phyloP scores from a whole-genome alignment of 2,888 invertebrate genomes.

The Alloplasta piceator region DNA sequence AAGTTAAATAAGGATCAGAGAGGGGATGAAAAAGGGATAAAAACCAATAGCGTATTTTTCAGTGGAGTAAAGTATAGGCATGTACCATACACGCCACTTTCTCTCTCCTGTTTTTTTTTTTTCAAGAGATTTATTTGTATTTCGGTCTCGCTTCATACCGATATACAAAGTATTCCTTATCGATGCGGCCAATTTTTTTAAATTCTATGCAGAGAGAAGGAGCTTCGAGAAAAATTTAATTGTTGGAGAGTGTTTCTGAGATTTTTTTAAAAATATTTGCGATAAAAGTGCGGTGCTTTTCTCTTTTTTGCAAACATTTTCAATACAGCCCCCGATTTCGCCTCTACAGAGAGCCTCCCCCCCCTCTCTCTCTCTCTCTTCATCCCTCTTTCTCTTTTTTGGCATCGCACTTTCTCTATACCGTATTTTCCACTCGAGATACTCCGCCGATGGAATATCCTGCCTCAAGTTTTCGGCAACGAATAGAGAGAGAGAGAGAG shows the following conservation, averaged over 20 bases:
- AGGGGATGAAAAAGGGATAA: neutral
- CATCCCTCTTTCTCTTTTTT: neutral
- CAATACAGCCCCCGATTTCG: constrained; percentile 28
- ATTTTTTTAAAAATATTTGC: constrained; percentile 8
- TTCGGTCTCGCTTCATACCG: constrained; percentile 9
- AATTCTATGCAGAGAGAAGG: too few relatives aligned
- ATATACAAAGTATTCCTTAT: neutral
- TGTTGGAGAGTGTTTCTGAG: neutral
- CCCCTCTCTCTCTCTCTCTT: neutral
- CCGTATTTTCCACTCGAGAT: constrained; percentile 62
- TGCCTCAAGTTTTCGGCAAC: constrained; percentile 10
- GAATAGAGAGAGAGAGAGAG: neutral
- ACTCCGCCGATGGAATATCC: constrained; percentile 37
- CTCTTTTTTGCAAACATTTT: constrained; percentile 31
- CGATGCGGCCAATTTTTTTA: too few relatives aligned
- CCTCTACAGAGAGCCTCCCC: constrained; percentile 7
- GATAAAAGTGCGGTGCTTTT: constrained; percentile 60
- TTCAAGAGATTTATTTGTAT: constrained; percentile 2
- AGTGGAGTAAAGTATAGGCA: neutral
- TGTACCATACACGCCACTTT: neutral
- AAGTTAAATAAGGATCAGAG: constrained; percentile 15
- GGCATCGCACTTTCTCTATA: constrained; percentile 17
- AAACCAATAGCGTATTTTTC: constrained; percentile 23
- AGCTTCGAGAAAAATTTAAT: too few relatives aligned
- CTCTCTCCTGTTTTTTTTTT: constrained; percentile 15